These are phyloP conservation scores for Aphelenchoides bicaudatus DNA, from an alignment of 2,888 invertebrate species.

Conservation along the genomic window DNA sequence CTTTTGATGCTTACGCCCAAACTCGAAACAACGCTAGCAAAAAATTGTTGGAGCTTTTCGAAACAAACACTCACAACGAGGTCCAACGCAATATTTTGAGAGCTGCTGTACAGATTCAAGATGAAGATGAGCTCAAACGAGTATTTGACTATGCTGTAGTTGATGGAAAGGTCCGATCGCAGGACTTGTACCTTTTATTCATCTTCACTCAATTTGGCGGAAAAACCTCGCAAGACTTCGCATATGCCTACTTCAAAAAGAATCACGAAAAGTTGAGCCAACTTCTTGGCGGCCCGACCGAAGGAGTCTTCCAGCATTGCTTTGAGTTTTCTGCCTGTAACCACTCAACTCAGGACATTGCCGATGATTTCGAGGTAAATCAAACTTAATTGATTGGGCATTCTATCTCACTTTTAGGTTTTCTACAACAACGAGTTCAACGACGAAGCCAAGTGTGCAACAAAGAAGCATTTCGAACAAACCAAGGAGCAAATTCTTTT, in stretches of 20 bases:
- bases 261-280: constrained; percentile 19
- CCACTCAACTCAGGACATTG: constrained; percentile 30
- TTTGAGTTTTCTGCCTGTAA: constrained; percentile 33
- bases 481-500: constrained; percentile 38
- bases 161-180: constrained; percentile 52
- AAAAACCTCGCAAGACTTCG: constrained; percentile 2
- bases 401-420: no score
- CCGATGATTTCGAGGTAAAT: constrained; percentile 33
- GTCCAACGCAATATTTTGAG: constrained; percentile 44
- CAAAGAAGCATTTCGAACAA: constrained; percentile 52
- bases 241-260: constrained; percentile 10
- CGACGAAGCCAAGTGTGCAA: no score
- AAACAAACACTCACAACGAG: constrained; percentile 47
- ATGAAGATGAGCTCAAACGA: constrained; percentile 28
- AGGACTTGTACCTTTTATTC: constrained; percentile 24
- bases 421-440: no score
- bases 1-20: constrained; percentile 41
- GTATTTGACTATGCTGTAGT: constrained; percentile 49
- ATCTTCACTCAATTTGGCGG: background rate
- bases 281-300: constrained; percentile 44
- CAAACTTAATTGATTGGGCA: background rate
- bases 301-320: constrained; percentile 45
- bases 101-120: constrained; percentile 24
- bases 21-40: constrained; percentile 27
- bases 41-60: constrained; percentile 41